These are phyloP conservation scores for Parnassius orleans DNA, from an alignment of 2,888 invertebrate genomes.

Conservation along the genomic window DNA sequence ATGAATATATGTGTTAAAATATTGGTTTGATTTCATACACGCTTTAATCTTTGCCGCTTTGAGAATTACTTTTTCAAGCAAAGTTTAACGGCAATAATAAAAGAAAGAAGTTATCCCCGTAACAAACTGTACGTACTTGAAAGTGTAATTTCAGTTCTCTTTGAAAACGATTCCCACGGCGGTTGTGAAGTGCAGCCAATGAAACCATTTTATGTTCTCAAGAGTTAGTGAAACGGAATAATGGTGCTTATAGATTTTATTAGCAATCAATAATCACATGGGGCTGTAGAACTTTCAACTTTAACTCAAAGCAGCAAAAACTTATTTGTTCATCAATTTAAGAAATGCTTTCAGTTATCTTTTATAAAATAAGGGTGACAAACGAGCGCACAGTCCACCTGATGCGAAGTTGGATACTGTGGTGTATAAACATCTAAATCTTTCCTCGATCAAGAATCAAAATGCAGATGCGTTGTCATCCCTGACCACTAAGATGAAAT, in stretches of 20 bases:
- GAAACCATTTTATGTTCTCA: constrained; percentile 13
- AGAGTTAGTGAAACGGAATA: constrained; percentile 21
- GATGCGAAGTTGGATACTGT: too few relatives aligned
- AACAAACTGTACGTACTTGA: constrained; percentile 19
- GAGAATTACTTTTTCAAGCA: not conserved
- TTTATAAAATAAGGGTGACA: too few relatives aligned
- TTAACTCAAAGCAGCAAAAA: too few relatives aligned
- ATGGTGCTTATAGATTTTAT: constrained; percentile 14
- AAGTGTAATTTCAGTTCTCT: constrained; percentile 19
- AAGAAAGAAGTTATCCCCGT: constrained; percentile 6
- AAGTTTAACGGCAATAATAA: constrained; percentile 11
- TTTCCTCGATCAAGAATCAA: too few relatives aligned
- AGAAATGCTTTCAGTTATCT: too few relatives aligned
- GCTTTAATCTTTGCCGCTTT: not conserved
- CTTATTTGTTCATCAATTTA: too few relatives aligned
- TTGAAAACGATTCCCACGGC: constrained; percentile 12
- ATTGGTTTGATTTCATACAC: not conserved
- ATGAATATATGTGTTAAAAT: too few relatives aligned
- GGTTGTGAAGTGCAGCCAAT: constrained; percentile 26
- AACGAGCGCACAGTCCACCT: too few relatives aligned
- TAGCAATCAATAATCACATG: not conserved
- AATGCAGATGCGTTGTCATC: too few relatives aligned
- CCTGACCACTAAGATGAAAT: too few relatives aligned
- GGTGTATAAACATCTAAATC: too few relatives aligned
- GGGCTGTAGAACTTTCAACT: too few relatives aligned